Conservation (phyloP, 2,888 invertebrate species). For the Dione juno region DNA sequence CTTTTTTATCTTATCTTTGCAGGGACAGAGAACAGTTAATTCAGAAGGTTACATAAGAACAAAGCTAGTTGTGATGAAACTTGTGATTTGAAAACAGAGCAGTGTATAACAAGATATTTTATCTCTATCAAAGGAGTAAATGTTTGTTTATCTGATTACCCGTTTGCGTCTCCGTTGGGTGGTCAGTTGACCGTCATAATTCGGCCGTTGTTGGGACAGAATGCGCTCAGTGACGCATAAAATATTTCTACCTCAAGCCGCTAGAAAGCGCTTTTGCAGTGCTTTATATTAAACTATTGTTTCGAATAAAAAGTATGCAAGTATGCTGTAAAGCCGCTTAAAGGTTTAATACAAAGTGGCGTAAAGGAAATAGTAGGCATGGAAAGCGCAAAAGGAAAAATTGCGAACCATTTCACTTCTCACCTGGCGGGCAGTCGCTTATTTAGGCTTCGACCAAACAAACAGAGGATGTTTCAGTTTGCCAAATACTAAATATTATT, state of each 20-base stretch:
- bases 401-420: slow-evolving; percentile 75
- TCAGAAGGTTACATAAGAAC: slow-evolving; percentile 8
- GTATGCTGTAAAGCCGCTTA: slow-evolving; percentile 22
- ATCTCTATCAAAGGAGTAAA: slow-evolving; percentile 70
- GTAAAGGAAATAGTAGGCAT: slow-evolving; percentile 46
- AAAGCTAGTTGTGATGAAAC: slow-evolving; percentile 23
- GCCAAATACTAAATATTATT: not conserved
- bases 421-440: slow-evolving; percentile 62
- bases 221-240: slow-evolving; percentile 78
- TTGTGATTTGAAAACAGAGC: slow-evolving; percentile 47
- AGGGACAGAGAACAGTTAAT: not conserved
- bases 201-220: slow-evolving; percentile 64
- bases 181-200: slow-evolving; percentile 83
- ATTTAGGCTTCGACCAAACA: slow-evolving; percentile 39
- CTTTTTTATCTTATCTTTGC: not conserved
- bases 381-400: slow-evolving; percentile 71
- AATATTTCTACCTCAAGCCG: slow-evolving; percentile 66
- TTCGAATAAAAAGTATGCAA: slow-evolving; percentile 40
- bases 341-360: slow-evolving; percentile 22
- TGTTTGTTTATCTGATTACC: slow-evolving; percentile 80
- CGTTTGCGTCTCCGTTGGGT: slow-evolving; percentile 61
- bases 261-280: slow-evolving; percentile 39
- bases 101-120: slow-evolving; percentile 60
- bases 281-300: slow-evolving; percentile 9
- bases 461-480: slow-evolving; percentile 18